Percentiles rank a stretch among this genome's conserved stretches.
phyloP scores from a whole-genome alignment of 64 coral and sea anemone species.

The Exaiptasia diaphana region DNA sequence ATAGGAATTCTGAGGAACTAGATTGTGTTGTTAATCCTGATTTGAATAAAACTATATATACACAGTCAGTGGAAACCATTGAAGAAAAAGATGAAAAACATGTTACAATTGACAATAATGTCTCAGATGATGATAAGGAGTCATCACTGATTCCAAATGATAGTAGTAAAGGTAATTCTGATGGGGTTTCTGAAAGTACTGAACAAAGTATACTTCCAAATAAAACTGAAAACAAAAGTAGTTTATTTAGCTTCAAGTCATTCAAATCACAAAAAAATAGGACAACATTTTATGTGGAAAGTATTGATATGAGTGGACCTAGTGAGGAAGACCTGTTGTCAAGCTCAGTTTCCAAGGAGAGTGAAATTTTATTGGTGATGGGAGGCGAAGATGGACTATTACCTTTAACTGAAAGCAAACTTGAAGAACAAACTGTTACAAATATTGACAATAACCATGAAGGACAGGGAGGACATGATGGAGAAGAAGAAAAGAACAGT shows the following conservation, averaged over 20 bases:
- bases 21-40: not conserved
- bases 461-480: not conserved
- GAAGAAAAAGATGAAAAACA: constrained; percentile 11
- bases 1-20: not conserved
- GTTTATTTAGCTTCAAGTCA: too few species aligned
- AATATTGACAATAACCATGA: not conserved
- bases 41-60: not conserved
- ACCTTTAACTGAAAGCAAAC: constrained; percentile 1
- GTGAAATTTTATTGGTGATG: not conserved
- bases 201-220: too few species aligned
- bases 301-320: not conserved
- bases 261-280: too few species aligned
- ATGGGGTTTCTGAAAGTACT: too few species aligned
- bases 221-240: too few species aligned
- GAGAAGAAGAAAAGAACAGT: not conserved
- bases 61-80: not conserved
- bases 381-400: constrained; percentile 37
- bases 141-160: too few species aligned
- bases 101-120: too few species aligned
- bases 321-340: not conserved
- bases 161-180: too few species aligned
- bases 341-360: not conserved
- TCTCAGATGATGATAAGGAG: too few species aligned
- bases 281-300: too few species aligned
- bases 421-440: not conserved